Evolutionary conservation across 2,113 vertebrate genomes (phyloP).

Genomic region (Sisor rabdophorus): DNA sequence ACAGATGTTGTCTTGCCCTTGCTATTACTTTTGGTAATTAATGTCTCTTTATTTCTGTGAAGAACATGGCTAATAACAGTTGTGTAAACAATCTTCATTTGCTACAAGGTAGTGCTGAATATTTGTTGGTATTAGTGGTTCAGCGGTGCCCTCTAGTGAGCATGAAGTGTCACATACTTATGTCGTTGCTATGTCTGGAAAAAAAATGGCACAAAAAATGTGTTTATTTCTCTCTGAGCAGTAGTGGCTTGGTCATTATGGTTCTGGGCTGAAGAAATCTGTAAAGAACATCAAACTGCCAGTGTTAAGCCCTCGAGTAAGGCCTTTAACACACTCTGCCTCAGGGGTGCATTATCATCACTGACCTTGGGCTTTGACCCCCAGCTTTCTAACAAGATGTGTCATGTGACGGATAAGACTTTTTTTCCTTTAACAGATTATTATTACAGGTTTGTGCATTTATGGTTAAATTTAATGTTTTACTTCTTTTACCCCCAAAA

Average conservation of each 20-base stretch:
- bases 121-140: conserved; percentile 37
- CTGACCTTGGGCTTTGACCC: neutral
- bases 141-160: conserved; percentile 63
- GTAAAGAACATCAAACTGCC: neutral
- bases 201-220: neutral
- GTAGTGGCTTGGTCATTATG: neutral
- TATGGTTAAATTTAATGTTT: neutral
- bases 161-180: neutral
- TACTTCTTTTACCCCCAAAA: neutral
- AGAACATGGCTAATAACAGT: conserved; percentile 6
- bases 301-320: neutral
- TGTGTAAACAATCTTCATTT: conserved; percentile 7
- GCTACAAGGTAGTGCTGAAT: neutral
- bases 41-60: conserved; percentile 6
- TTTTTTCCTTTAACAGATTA: neutral
- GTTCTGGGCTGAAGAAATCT: neutral
- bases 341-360: neutral
- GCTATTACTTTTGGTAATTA: conserved; percentile 17
- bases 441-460: neutral
- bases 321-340: neutral
- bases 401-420: neutral
- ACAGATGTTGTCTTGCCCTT: conserved; percentile 18
- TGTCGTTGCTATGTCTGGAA: neutral
- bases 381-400: neutral
- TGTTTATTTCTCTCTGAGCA: neutral